Conservation (phyloP, 1,140 invertebrate species). For the Wasmannia auropunctata region DNA sequence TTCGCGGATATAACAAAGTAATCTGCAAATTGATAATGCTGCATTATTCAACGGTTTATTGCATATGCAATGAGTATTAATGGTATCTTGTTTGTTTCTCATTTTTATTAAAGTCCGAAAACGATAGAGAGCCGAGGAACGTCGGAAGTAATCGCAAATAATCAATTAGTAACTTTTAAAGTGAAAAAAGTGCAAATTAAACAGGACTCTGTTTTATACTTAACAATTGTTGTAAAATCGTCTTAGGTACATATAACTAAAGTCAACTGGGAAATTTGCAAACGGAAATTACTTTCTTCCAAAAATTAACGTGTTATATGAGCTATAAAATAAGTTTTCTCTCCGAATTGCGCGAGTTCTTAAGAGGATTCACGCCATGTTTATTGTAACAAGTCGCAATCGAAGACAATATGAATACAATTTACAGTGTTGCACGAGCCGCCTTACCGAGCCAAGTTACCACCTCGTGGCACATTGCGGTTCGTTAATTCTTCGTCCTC, state of each 20-base stretch:
- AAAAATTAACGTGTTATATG: background rate
- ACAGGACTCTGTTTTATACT: background rate
- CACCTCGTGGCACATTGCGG: background rate
- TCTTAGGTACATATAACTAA: background rate
- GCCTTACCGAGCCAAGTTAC: slow-evolving; percentile 13
- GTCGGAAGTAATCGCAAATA: background rate
- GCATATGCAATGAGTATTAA: slow-evolving; percentile 44
- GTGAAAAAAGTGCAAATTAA: background rate
- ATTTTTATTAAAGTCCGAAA: background rate
- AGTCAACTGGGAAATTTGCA: slow-evolving; percentile 6
- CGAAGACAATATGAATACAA: slow-evolving; percentile 16
- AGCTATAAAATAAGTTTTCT: slow-evolving; percentile 13
- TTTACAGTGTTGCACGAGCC: slow-evolving; percentile 16
- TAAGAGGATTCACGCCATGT: slow-evolving; percentile 1
- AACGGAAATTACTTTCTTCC: background rate
- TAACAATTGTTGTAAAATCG: background rate
- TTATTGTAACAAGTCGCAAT: slow-evolving; percentile 37
- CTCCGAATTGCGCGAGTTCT: slow-evolving; percentile 1
- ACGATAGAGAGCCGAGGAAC: background rate
- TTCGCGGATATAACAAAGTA: slow-evolving; percentile 43
- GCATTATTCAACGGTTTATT: slow-evolving; percentile 48
- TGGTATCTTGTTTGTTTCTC: slow-evolving; percentile 28
- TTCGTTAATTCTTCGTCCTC: slow-evolving; percentile 24
- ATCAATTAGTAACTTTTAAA: background rate
- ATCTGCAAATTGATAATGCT: slow-evolving; percentile 45